Base-by-base conservation (phyloP, 2,797 vertebrate species). In the Enteromius paludinosus region DNA sequence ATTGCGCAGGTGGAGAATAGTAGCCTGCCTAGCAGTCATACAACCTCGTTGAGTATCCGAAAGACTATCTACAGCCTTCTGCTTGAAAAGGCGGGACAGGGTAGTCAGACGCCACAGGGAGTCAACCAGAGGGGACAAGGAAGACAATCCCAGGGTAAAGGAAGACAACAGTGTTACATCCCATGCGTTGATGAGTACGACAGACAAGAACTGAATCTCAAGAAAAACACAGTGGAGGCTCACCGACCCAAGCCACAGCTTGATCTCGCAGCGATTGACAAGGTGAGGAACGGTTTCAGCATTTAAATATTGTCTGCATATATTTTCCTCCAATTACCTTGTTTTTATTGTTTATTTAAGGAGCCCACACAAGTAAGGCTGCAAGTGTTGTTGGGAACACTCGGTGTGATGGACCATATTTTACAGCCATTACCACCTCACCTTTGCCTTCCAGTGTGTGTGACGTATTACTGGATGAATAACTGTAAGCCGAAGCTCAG, bases 1-100 rank as follows among this genome's bases (percentile, higher is more conserved):
- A 90, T 92, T 0, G 91, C 93, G 0, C 98, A 99, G 85, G 98
- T 99, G 78, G 98, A 99, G 90, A 96, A 98, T 89, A 94, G 94
- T 90, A 95, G 90, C 86, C 91, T 89, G 18, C 84, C 93, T 17
- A 97, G 95, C 56, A 96, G 97, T 65, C 95, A 99, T 28, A 78
- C 85, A 28, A 30, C 91, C 1, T 92, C 97, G 18, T 82, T 89
- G 88, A 89, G 93, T 79, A 94, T 99, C 87, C 96, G 98, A 0
- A 95, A 93, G 64, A 90, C 92, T 25, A 90, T 98, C 45, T 99
- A 99, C 38, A 95, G 96, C 30, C 92, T 99, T 54, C 89, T 94
- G 43, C 90, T 88, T 8, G 65, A 61, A 10, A 84, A 69, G 9
- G 11, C 41, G n/a, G n/a, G 23, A 65, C 74, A 82, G 64, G n/a